Conservation (phyloP, 2,797 vertebrate species). For the Pangasius macronema region DNA sequence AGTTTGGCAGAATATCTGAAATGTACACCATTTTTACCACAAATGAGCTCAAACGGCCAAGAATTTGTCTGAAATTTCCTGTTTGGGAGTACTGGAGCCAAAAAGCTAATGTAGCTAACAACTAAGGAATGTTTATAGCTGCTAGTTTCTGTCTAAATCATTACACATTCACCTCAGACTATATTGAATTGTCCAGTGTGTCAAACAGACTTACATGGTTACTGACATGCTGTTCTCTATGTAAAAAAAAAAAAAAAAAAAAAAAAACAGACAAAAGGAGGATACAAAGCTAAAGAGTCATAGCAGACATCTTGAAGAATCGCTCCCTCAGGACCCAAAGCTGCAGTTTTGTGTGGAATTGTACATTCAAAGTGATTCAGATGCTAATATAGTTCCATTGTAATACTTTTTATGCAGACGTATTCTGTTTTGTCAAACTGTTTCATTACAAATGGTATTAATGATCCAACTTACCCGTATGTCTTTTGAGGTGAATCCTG, state of each 20-base stretch:
- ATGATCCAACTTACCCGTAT: background rate
- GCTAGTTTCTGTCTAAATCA: background rate
- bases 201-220: background rate
- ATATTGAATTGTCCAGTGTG: background rate
- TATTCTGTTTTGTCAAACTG: background rate
- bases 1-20: background rate
- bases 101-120: constrained; percentile 21
- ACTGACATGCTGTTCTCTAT: too few species aligned
- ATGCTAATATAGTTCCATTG: background rate
- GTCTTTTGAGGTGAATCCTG: background rate
- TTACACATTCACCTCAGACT: background rate
- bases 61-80: background rate
- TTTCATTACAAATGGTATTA: background rate
- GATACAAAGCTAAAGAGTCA: background rate
- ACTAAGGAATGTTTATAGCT: background rate
- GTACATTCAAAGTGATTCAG: background rate
- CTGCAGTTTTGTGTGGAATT: constrained; percentile 11
- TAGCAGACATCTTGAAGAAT: background rate
- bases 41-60: background rate
- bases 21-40: background rate
- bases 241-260: background rate
- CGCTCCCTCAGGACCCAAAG: background rate
- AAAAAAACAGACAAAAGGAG: background rate
- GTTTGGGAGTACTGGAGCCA: background rate
- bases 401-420: background rate